Conservation (phyloP, 2,888 invertebrate species). For the Anticlea derivata region DNA sequence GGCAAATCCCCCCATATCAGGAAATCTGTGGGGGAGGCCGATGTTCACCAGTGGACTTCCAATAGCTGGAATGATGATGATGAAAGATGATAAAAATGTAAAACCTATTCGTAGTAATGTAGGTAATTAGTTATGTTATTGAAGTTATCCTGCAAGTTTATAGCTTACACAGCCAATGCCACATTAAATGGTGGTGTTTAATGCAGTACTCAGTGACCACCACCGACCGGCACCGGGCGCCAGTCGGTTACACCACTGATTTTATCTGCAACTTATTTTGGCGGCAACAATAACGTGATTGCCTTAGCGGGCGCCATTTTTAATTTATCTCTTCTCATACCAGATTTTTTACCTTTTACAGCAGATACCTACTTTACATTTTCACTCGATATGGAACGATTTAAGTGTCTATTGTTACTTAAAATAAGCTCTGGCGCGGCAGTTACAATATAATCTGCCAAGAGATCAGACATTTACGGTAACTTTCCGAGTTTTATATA, state of each 20-base stretch:
- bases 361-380: conserved; percentile 58
- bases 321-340: conserved; percentile 57
- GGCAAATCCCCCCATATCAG: too few species aligned
- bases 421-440: conserved; percentile 13
- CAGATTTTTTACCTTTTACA: conserved; percentile 58
- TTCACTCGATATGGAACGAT: conserved; percentile 49
- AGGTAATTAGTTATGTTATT: not conserved
- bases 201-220: too few species aligned
- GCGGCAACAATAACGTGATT: conserved; percentile 73
- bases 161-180: conserved; percentile 11
- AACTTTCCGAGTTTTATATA: conserved; percentile 15
- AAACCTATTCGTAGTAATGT: too few species aligned
- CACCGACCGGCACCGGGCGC: conserved; percentile 59
- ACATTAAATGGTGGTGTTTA: too few species aligned
- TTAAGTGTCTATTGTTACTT: conserved; percentile 63
- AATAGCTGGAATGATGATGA: too few species aligned
- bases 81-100: too few species aligned
- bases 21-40: too few species aligned
- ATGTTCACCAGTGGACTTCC: too few species aligned
- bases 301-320: conserved; percentile 64
- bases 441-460: conserved; percentile 20
- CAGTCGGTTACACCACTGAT: conserved; percentile 73
- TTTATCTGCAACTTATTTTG: conserved; percentile 74
- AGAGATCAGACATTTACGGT: conserved; percentile 19
- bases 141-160: conserved; percentile 24